Evolutionary conservation across 2,113 vertebrate genomes (phyloP).

Genomic region (Dicrurus megarhynchus): DNA sequence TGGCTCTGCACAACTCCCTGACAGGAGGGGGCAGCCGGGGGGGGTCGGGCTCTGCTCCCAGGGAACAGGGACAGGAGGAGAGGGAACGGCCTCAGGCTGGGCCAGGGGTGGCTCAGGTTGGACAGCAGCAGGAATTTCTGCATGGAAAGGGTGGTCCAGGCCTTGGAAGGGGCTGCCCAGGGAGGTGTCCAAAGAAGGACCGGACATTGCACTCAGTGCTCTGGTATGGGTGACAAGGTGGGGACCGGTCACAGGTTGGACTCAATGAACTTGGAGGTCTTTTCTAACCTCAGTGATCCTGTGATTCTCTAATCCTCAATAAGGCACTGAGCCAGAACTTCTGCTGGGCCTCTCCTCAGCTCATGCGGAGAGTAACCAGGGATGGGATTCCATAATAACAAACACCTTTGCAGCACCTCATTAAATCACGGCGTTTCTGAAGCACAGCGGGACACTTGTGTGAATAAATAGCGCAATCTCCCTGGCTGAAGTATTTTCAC

Average conservation of each 20-base stretch:
- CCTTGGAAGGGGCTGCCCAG: background rate
- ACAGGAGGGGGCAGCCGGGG: background rate
- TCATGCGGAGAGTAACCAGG: conserved; percentile 11
- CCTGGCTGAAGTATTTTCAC: conserved; percentile 72
- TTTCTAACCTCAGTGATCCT: background rate
- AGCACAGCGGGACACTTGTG: conserved; percentile 74
- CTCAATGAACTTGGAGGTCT: background rate
- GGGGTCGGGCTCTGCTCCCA: background rate
- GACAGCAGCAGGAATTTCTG: background rate
- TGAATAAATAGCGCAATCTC: conserved; percentile 79
- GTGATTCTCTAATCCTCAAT: background rate
- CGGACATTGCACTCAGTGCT: background rate
- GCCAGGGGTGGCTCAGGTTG: rapidly evolving
- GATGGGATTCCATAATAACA: conserved; percentile 62
- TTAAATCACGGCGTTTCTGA: conserved; percentile 75
- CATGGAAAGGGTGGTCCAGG: background rate
- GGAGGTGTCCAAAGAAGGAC: background rate
- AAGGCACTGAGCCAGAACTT: conserved; percentile 32
- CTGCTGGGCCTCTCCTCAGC: background rate
- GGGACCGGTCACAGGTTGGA: background rate
- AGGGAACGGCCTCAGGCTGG: rapidly evolving
- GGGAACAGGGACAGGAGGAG: background rate
- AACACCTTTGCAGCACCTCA: conserved; percentile 76
- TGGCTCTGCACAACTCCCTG: background rate
- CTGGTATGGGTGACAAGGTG: background rate